These are phyloP conservation scores for Oenanthe melanoleuca DNA, from an alignment of 2,113 vertebrate genomes.

Conservation along the genomic window DNA sequence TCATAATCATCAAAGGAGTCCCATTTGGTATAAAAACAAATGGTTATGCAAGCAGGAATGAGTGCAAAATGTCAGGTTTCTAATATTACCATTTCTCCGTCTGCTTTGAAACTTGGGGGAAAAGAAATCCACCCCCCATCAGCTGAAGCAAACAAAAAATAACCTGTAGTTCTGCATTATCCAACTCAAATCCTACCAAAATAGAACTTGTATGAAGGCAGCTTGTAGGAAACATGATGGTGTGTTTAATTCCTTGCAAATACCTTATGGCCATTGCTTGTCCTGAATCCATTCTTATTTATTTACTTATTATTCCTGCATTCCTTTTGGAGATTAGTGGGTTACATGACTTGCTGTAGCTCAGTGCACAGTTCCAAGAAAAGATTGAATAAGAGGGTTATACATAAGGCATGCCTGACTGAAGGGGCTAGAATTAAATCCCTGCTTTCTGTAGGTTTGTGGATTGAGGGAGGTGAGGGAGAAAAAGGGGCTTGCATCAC, in stretches of 20 bases:
- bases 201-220: neutral
- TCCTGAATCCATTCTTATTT: slow-evolving; percentile 20
- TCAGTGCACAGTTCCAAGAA: neutral
- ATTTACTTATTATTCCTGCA: slow-evolving; percentile 11
- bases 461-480: neutral
- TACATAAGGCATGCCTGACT: neutral
- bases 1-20: neutral
- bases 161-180: neutral
- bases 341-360: neutral
- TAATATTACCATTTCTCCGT: neutral
- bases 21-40: neutral
- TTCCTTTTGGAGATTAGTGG: slow-evolving; percentile 37
- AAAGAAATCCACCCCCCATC: neutral
- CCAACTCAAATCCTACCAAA: neutral
- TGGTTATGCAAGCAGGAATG: slow-evolving; percentile 20
- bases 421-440: neutral
- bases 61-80: slow-evolving; percentile 43
- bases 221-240: neutral
- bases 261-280: neutral
- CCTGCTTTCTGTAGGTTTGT: neutral
- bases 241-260: neutral
- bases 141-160: neutral
- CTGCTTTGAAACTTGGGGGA: neutral
- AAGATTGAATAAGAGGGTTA: slow-evolving; percentile 15
- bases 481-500: neutral